Conservation (phyloP, 2,888 invertebrate species). For the Axea sp. region DNA sequence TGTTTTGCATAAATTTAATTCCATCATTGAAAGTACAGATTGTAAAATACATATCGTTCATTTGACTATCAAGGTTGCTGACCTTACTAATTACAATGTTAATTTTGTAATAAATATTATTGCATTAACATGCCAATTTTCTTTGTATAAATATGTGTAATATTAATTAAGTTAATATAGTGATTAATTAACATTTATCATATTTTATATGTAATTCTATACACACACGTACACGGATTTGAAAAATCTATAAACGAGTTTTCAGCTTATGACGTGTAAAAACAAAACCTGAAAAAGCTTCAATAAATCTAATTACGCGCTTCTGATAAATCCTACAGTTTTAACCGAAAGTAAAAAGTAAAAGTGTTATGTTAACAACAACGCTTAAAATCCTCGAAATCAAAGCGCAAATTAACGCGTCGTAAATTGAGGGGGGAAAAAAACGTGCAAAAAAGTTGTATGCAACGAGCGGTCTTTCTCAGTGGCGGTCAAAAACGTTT, state of each 20-base stretch:
- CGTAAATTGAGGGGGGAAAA: conserved; percentile 16
- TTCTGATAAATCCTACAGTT: conserved; percentile 29
- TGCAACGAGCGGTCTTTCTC: neutral
- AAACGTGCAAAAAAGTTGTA: neutral
- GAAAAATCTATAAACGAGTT: conserved; percentile 27
- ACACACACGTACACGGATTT: too few species aligned
- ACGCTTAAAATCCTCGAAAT: conserved; percentile 22
- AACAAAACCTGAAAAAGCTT: conserved; percentile 22
- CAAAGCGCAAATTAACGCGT: conserved; percentile 11
- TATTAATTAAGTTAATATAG: too few species aligned
- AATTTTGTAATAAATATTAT: too few species aligned
- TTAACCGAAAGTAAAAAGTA: conserved; percentile 25
- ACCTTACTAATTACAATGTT: too few species aligned
- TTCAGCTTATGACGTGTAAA: conserved; percentile 10
- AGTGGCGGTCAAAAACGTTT: neutral
- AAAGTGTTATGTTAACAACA: conserved; percentile 34
- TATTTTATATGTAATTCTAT: too few species aligned
- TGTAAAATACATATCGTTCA: too few species aligned
- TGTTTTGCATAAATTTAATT: too few species aligned
- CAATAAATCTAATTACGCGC: conserved; percentile 39
- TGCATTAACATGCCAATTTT: too few species aligned
- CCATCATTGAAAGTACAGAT: too few species aligned
- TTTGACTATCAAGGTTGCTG: too few species aligned
- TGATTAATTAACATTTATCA: too few species aligned
- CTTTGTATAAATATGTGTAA: too few species aligned